phyloP scores from a whole-genome alignment of 2,888 invertebrate species.

The Trichopoda pennipes region DNA sequence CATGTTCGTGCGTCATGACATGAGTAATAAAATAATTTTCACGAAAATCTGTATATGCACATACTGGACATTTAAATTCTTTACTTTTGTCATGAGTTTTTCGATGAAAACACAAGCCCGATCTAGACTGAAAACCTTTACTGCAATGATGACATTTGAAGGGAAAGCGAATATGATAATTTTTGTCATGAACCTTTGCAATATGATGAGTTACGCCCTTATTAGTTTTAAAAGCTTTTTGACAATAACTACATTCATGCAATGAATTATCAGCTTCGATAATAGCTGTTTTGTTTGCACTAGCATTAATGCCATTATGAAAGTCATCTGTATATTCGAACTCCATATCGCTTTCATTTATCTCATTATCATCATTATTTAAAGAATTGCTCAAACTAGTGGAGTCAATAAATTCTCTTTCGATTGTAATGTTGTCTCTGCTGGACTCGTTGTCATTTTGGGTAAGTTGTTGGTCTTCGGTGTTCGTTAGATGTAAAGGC shows the following conservation, averaged over 20 bases:
- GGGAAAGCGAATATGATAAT: constrained; percentile 56
- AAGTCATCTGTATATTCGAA: too few species aligned
- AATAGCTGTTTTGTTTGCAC: too few species aligned
- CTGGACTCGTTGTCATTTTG: neutral
- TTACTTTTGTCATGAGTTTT: constrained; percentile 1
- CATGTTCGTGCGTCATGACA: constrained; percentile 2
- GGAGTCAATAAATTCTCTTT: neutral
- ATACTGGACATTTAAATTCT: constrained; percentile 78
- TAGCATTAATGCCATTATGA: too few species aligned
- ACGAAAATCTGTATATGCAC: constrained; percentile 79
- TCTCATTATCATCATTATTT: too few species aligned
- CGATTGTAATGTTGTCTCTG: neutral
- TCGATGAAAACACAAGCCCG: neutral
- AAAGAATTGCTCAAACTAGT: neutral
- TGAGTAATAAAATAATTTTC: constrained; percentile 71
- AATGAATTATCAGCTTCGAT: too few species aligned
- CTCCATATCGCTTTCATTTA: too few species aligned
- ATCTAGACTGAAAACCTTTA: neutral
- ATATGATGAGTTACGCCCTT: too few species aligned
- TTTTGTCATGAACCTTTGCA: constrained; percentile 71
- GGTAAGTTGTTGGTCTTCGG: neutral
- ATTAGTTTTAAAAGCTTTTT: too few species aligned
- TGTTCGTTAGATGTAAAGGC: neutral
- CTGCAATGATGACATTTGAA: neutral
- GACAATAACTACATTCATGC: too few species aligned